These are phyloP conservation scores for Drosophila mauritiana DNA, from an alignment of 1,140 invertebrate genomes.

Conservation along the genomic window DNA sequence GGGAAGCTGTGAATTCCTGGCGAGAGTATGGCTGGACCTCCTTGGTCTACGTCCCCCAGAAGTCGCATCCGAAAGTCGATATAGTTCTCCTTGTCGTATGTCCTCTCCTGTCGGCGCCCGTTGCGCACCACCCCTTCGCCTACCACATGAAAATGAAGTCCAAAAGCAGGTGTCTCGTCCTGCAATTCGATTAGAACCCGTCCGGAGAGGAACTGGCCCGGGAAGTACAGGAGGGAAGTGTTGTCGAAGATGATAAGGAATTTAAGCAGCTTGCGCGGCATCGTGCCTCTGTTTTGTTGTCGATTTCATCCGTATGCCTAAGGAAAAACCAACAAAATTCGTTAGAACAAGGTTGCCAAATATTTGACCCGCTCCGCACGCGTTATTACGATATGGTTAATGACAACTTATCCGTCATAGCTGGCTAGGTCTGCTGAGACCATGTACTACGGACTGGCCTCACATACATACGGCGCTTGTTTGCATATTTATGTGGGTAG, in stretches of 20 bases:
- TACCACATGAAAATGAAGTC: constrained; percentile 96
- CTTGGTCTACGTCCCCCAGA: constrained; percentile 93
- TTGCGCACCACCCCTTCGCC: constrained; percentile 96
- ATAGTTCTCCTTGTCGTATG: constrained; percentile 96
- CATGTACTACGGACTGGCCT: constrained; percentile 12
- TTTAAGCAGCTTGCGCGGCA: constrained; percentile 95
- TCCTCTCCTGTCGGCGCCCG: constrained; percentile 90
- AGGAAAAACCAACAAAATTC: constrained; percentile 10
- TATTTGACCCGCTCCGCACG: constrained; percentile 18
- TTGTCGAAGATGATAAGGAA: constrained; percentile 98
- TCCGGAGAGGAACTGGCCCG: constrained; percentile 95
- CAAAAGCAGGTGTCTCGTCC: constrained; percentile 95
- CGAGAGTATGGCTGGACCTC: constrained; percentile 91
- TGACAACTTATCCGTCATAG: constrained; percentile 40
- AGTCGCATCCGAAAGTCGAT: constrained; percentile 97
- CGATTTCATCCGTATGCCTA: constrained; percentile 21
- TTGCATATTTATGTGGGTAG: constrained; percentile 43
- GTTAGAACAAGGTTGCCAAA: constrained; percentile 8
- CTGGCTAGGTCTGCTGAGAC: constrained; percentile 16
- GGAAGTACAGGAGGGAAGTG: constrained; percentile 96
- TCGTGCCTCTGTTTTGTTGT: constrained; percentile 71
- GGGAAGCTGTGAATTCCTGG: constrained; percentile 98
- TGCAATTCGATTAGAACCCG: constrained; percentile 95
- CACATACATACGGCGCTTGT: constrained; percentile 1
- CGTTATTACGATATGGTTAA: constrained; percentile 19